A percentile compares a stretch with the other conserved stretches of the same genome.
Evolutionary conservation across 2,888 invertebrate species (phyloP).

Genomic region (Spicauda simplicius): DNA sequence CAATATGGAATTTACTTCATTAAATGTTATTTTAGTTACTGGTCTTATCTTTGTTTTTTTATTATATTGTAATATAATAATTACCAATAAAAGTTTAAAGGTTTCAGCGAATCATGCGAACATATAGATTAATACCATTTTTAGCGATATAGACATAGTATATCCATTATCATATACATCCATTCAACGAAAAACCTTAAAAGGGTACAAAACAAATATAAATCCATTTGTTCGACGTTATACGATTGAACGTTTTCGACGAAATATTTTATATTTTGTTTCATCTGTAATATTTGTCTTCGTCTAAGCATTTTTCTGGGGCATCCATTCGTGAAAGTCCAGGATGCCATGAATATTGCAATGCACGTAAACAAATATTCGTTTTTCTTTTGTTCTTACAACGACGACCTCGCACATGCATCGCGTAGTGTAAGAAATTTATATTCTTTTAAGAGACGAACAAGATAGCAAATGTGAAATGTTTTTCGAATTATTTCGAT

Average conservation of each 20-base stretch:
- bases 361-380: constrained; percentile 33
- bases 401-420: constrained; percentile 20
- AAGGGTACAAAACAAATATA: constrained; percentile 30
- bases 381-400: constrained; percentile 31
- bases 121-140: too few relatives aligned
- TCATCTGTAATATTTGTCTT: constrained; percentile 19
- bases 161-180: too few relatives aligned
- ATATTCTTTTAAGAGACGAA: constrained; percentile 2
- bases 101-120: too few relatives aligned
- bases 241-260: constrained; percentile 22
- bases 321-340: constrained; percentile 29
- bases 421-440: constrained; percentile 16
- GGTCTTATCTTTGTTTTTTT: too few relatives aligned
- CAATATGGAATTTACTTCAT: too few relatives aligned
- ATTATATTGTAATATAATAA: too few relatives aligned
- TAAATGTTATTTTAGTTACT: too few relatives aligned
- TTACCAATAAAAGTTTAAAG: too few relatives aligned
- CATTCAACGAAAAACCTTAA: too few relatives aligned
- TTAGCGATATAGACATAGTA: too few relatives aligned
- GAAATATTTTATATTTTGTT: constrained; percentile 24
- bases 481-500: background rate
- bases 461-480: background rate
- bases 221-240: constrained; percentile 15
- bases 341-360: constrained; percentile 35
- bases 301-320: constrained; percentile 29